These are phyloP conservation scores for Melanchra persicariae DNA, from an alignment of 2,888 invertebrate species.

Conservation along the genomic window DNA sequence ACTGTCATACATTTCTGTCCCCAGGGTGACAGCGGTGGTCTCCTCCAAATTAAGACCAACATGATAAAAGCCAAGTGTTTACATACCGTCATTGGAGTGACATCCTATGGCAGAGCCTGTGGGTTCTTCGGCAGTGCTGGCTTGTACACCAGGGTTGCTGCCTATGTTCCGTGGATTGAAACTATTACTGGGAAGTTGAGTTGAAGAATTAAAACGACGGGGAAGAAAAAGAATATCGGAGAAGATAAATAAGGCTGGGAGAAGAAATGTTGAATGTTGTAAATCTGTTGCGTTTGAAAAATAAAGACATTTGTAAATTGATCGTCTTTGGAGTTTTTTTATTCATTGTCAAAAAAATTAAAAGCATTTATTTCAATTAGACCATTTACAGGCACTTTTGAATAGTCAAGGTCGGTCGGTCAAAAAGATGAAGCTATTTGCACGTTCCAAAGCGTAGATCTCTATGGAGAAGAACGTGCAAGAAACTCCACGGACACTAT, in stretches of 20 bases:
- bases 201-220: background rate
- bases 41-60: slow-evolving; percentile 5
- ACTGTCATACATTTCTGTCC: no score
- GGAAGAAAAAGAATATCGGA: background rate
- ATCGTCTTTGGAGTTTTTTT: no score
- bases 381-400: no score
- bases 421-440: no score
- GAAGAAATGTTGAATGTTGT: background rate
- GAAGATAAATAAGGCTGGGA: background rate
- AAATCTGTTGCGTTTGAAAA: background rate
- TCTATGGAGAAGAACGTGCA: no score
- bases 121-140: slow-evolving; percentile 83
- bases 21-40: slow-evolving; percentile 49
- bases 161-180: slow-evolving; percentile 87
- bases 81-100: slow-evolving; percentile 23
- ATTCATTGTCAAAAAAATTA: no score
- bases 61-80: slow-evolving; percentile 21
- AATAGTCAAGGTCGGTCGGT: no score
- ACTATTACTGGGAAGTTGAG: background rate
- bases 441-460: no score
- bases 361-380: no score
- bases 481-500: no score
- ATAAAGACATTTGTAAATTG: slow-evolving; percentile 2
- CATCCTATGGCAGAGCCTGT: slow-evolving; percentile 73
- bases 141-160: slow-evolving; percentile 89